These are phyloP conservation scores for Pheosia tremula DNA, from an alignment of 2,888 invertebrate species.

Conservation along the genomic window DNA sequence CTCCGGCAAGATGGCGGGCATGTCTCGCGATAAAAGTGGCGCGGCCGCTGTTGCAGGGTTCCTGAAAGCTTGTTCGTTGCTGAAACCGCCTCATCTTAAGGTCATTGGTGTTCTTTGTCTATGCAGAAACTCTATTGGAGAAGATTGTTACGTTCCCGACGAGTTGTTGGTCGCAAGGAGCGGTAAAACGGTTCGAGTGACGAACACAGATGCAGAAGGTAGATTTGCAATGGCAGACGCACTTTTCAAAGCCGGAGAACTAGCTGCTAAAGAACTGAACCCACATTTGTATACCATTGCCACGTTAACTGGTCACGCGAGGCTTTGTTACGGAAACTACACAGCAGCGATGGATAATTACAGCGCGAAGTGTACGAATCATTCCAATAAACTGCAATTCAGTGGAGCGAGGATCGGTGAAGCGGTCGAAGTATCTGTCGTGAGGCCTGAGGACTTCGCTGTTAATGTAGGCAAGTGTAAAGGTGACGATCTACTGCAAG, in stretches of 20 bases:
- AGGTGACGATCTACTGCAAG: slow-evolving; percentile 90
- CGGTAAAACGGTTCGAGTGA: slow-evolving; percentile 91
- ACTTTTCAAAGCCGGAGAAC: slow-evolving; percentile 73
- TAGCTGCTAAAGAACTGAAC: slow-evolving; percentile 88
- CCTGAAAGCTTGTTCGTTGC: slow-evolving; percentile 88
- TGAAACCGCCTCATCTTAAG: slow-evolving; percentile 90
- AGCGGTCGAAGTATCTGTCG: slow-evolving; percentile 90
- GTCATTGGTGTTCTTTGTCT: slow-evolving; percentile 92
- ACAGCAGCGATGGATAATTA: slow-evolving; percentile 90
- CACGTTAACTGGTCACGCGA: slow-evolving; percentile 93
- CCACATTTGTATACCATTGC: slow-evolving; percentile 95
- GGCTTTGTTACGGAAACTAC: slow-evolving; percentile 86
- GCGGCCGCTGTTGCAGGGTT: slow-evolving; percentile 96
- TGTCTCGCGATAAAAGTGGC: slow-evolving; percentile 96
- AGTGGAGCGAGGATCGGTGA: slow-evolving; percentile 88
- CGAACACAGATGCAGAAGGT: slow-evolving; percentile 97
- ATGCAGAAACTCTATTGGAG: slow-evolving; percentile 94
- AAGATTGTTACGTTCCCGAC: slow-evolving; percentile 93
- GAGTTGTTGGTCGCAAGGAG: slow-evolving; percentile 92
- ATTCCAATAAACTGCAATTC: slow-evolving; percentile 86
- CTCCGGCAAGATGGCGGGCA: slow-evolving; percentile 90
- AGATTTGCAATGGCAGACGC: slow-evolving; percentile 95
- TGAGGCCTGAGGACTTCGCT: slow-evolving; percentile 88
- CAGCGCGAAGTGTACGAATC: slow-evolving; percentile 84
- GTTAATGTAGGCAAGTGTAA: slow-evolving; percentile 88